Conservation (phyloP, 2,113 vertebrate species). For the Furnarius figulus region DNA sequence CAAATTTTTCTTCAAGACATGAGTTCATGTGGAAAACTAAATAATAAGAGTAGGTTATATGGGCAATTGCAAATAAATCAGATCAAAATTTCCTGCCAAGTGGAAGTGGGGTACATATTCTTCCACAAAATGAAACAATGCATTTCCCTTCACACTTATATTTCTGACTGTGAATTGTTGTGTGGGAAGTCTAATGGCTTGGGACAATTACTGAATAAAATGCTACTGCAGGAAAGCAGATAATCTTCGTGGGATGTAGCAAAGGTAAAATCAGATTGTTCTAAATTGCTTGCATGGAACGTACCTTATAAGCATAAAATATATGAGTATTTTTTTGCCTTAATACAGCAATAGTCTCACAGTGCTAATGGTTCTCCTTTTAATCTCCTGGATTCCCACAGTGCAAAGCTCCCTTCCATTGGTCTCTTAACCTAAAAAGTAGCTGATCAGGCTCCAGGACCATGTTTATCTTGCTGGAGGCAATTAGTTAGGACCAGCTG, state of each 20-base stretch:
- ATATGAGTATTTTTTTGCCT: not conserved
- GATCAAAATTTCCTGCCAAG: not conserved
- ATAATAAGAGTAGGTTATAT: not conserved
- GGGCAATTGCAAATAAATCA: not conserved
- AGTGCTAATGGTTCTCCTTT: not conserved
- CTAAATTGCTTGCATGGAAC: not conserved
- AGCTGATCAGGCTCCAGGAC: slow-evolving; percentile 1
- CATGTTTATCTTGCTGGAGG: slow-evolving; percentile 32
- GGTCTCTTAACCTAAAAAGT: not conserved
- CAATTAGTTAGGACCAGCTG: slow-evolving; percentile 43
- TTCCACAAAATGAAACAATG: not conserved
- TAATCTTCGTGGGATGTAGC: not conserved
- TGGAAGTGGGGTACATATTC: not conserved
- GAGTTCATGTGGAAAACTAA: not conserved
- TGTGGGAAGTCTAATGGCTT: slow-evolving; percentile 30
- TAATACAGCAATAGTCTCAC: not conserved
- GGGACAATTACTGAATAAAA: slow-evolving; percentile 13
- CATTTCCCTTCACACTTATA: not conserved
- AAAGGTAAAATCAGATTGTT: slow-evolving; percentile 30
- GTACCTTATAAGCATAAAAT: not conserved
- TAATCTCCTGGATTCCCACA: not conserved
- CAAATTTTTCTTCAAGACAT: not conserved
- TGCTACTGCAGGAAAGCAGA: not conserved
- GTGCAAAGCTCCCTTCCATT: not conserved
- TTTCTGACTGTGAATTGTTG: slow-evolving; percentile 19